Conservation (phyloP, 1,140 invertebrate species). For the Trissolcus basalis region DNA sequence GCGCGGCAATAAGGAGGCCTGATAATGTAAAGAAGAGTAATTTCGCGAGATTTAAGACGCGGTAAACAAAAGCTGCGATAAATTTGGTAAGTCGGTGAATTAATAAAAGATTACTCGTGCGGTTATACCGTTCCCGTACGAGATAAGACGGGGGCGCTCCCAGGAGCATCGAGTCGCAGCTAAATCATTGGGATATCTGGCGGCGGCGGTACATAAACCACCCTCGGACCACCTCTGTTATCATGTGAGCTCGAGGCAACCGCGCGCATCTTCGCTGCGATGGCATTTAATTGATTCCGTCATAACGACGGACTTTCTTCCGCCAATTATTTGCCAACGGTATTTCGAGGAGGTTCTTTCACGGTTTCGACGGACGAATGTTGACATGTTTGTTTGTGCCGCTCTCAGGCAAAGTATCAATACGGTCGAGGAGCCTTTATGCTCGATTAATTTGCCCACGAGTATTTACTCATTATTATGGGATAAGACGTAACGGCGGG, state of each 20-base stretch:
- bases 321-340: constrained; percentile 7
- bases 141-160: constrained; percentile 71
- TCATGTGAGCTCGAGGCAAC: constrained; percentile 17
- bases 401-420: constrained; percentile 44
- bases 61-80: constrained; percentile 76
- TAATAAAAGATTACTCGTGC: constrained; percentile 77
- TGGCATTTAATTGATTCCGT: constrained; percentile 42
- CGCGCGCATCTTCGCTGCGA: constrained; percentile 7
- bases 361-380: constrained; percentile 5
- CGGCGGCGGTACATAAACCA: constrained; percentile 75
- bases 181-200: constrained; percentile 77
- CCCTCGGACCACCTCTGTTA: constrained; percentile 70
- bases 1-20: constrained; percentile 45
- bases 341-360: constrained; percentile 23
- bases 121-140: constrained; percentile 67
- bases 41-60: constrained; percentile 69
- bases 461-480: constrained; percentile 69
- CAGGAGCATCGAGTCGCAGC: constrained; percentile 67
- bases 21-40: constrained; percentile 67
- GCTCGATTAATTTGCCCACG: constrained; percentile 56
- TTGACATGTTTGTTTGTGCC: constrained; percentile 29
- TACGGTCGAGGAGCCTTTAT: constrained; percentile 38
- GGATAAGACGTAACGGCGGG: constrained; percentile 65
- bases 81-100: constrained; percentile 77
- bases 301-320: neutral